Evolutionary conservation across 1,140 invertebrate genomes (phyloP).

Genomic region (Cyrtorhinus lividipennis): DNA sequence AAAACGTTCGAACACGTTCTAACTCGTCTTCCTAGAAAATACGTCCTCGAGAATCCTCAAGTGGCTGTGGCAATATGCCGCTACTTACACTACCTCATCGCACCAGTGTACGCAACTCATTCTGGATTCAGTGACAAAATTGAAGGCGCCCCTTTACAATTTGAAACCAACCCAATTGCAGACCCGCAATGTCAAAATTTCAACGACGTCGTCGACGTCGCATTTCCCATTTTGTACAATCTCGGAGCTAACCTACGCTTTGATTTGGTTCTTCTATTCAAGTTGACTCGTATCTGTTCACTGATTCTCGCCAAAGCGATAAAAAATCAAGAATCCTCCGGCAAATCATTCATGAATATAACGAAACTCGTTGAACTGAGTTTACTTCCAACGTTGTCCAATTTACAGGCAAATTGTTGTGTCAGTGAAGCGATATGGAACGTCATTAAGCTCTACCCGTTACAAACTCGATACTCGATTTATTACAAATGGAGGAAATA

Average conservation of each 20-base stretch:
- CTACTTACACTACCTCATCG: slow-evolving; percentile 71
- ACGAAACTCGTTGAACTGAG: slow-evolving; percentile 73
- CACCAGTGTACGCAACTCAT: slow-evolving; percentile 74
- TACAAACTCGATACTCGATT: slow-evolving; percentile 57
- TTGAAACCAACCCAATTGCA: background rate
- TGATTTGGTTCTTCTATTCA: slow-evolving; percentile 40
- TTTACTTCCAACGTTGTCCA: slow-evolving; percentile 75
- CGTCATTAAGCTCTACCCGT: slow-evolving; percentile 80
- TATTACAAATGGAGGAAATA: slow-evolving; percentile 18
- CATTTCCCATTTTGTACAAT: slow-evolving; percentile 38
- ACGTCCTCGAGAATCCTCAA: slow-evolving; percentile 57
- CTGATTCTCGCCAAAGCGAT: background rate
- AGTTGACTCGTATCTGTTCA: slow-evolving; percentile 1
- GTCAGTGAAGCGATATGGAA: slow-evolving; percentile 93
- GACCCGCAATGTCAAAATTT: slow-evolving; percentile 29
- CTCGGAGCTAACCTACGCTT: slow-evolving; percentile 43
- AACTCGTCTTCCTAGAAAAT: slow-evolving; percentile 65
- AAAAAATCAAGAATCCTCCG: background rate
- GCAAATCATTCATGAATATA: slow-evolving; percentile 38
- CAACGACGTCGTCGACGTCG: slow-evolving; percentile 33
- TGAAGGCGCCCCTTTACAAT: background rate
- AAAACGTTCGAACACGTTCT: slow-evolving; percentile 63
- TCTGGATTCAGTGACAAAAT: background rate
- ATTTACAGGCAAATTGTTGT: slow-evolving; percentile 87
- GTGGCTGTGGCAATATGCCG: slow-evolving; percentile 64